A percentile compares a stretch with the other conserved stretches of the same genome.
These are phyloP conservation scores for Cerastis leucographa DNA, from an alignment of 2,888 invertebrate genomes.

Conservation along the genomic window DNA sequence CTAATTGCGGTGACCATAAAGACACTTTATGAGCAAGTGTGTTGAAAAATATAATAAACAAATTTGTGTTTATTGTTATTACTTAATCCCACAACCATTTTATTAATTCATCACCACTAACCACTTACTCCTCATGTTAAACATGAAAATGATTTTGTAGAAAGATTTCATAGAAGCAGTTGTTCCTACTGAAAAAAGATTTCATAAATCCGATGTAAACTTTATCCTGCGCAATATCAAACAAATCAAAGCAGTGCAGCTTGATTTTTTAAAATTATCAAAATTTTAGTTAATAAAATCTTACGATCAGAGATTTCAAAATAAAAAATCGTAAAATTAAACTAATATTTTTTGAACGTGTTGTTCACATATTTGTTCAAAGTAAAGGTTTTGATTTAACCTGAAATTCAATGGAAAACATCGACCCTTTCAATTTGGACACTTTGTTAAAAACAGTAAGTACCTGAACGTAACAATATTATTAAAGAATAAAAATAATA, in stretches of 20 bases:
- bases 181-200: not conserved
- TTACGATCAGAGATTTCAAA: conserved; percentile 2
- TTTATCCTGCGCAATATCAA: not conserved
- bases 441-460: conserved; percentile 19
- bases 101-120: not conserved
- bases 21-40: too few species aligned
- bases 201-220: not conserved
- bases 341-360: conserved; percentile 3
- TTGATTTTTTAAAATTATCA: not conserved
- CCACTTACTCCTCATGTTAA: not conserved
- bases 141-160: too few species aligned
- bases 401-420: conserved; percentile 30
- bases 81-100: not conserved
- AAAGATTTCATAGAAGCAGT: not conserved
- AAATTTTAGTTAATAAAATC: conserved; percentile 9
- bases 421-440: conserved; percentile 8
- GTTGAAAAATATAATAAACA: not conserved
- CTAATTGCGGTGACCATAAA: too few species aligned
- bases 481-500: conserved; percentile 15
- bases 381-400: conserved; percentile 29
- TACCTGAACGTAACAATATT: not conserved
- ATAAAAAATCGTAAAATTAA: conserved; percentile 3
- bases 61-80: not conserved
- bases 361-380: not conserved
- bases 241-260: not conserved